Percentiles rank a stretch among this genome's conserved stretches.
These are phyloP conservation scores for Perizoma flavofasciatum DNA, from an alignment of 2,888 invertebrate genomes.

Conservation along the genomic window DNA sequence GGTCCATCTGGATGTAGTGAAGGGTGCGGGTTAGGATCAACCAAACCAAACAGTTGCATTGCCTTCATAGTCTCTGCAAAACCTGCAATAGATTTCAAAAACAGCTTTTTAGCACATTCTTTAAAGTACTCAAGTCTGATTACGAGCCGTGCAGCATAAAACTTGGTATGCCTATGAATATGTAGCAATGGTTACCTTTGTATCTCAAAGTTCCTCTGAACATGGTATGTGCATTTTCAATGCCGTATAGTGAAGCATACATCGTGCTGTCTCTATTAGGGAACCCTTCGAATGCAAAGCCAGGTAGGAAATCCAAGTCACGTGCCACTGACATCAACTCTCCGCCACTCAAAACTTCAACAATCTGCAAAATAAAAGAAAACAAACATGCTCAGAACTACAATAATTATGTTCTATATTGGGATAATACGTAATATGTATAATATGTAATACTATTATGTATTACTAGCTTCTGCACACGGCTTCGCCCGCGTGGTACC, in stretches of 20 bases:
- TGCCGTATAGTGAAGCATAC: conserved; percentile 94
- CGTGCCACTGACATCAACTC: conserved; percentile 93
- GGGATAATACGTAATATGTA: too few species aligned
- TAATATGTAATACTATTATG: too few species aligned
- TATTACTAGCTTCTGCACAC: too few species aligned
- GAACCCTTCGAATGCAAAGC: conserved; percentile 97
- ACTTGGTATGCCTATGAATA: too few species aligned
- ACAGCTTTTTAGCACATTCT: not conserved
- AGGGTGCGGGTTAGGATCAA: conserved; percentile 93
- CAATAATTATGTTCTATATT: too few species aligned
- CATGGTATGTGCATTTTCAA: conserved; percentile 93
- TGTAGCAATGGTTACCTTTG: conserved; percentile 70
- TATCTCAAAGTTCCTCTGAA: conserved; percentile 97
- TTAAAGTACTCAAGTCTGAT: too few species aligned
- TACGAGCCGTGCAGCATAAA: too few species aligned
- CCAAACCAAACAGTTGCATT: conserved; percentile 93
- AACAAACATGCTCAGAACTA: too few species aligned
- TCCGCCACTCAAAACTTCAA: conserved; percentile 95
- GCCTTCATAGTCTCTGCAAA: conserved; percentile 95
- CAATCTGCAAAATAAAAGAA: conserved; percentile 79
- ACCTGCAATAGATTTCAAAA: conserved; percentile 73
- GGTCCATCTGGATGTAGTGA: conserved; percentile 97
- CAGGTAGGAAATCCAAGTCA: conserved; percentile 95
- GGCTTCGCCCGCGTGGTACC: too few species aligned
- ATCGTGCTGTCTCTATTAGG: conserved; percentile 98